Evolutionary conservation across 1,140 invertebrate species (phyloP).

Genomic region (Zaprionus kolodkinae): DNA sequence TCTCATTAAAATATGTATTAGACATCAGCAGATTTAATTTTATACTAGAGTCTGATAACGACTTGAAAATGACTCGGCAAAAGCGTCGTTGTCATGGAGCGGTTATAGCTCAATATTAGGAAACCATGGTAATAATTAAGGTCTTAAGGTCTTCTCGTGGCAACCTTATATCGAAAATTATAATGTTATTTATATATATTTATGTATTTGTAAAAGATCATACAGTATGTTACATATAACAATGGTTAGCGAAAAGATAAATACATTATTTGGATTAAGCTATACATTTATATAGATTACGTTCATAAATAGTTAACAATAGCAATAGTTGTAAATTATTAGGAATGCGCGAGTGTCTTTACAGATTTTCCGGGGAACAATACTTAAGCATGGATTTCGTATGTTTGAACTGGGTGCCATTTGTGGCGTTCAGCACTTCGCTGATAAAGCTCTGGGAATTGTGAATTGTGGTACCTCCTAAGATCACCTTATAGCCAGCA

Average conservation of each 20-base stretch:
- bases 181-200: no score
- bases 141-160: no score
- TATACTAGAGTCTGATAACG: not conserved
- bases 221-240: constrained; percentile 38
- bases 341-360: constrained; percentile 36
- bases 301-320: constrained; percentile 75
- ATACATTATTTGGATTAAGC: constrained; percentile 42
- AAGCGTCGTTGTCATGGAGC: constrained; percentile 44
- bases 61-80: not conserved
- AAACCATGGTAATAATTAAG: constrained; percentile 1
- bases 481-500: constrained; percentile 90
- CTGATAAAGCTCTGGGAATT: constrained; percentile 93
- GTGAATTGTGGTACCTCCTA: constrained; percentile 96
- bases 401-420: constrained; percentile 85
- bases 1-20: constrained; percentile 88
- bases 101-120: not conserved
- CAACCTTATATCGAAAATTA: no score
- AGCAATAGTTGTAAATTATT: constrained; percentile 48
- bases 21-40: constrained; percentile 86
- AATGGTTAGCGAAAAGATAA: constrained; percentile 21
- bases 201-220: constrained; percentile 29
- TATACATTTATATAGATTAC: constrained; percentile 43
- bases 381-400: constrained; percentile 83
- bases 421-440: constrained; percentile 87
- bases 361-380: constrained; percentile 76